Evolutionary conservation across 2,797 vertebrate species (phyloP).

Genomic region (Taenioides sp.): DNA sequence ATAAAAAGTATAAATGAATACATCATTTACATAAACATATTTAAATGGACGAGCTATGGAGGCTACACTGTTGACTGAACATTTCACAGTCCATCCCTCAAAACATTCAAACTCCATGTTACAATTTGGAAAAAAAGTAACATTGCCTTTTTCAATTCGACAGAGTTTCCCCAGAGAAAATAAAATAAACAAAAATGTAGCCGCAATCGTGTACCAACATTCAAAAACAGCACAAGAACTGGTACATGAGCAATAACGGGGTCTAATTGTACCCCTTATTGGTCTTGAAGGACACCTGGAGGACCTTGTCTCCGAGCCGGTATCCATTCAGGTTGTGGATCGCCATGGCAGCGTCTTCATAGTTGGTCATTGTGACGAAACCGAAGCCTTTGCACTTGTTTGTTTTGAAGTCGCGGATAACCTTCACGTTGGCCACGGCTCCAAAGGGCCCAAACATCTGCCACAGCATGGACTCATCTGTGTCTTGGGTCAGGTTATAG

Average conservation of each 20-base stretch:
- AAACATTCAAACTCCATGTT: neutral
- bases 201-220: constrained; percentile 4
- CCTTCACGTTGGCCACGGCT: constrained; percentile 95
- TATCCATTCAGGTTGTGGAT: constrained; percentile 97
- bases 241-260: neutral
- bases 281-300: constrained; percentile 99
- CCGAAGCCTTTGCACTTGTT: constrained; percentile 99
- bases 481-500: constrained; percentile 96
- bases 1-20: neutral
- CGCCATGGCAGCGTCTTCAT: constrained; percentile 98
- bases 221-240: constrained; percentile 7
- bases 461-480: constrained; percentile 96
- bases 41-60: neutral
- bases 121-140: constrained; percentile 13
- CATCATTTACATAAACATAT: constrained; percentile 8
- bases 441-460: constrained; percentile 99
- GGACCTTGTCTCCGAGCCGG: constrained; percentile 95
- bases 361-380: constrained; percentile 99
- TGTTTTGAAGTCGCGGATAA: constrained; percentile 98
- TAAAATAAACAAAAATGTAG: constrained; percentile 13
- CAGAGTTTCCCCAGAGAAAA: constrained; percentile 38
- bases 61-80: neutral
- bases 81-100: neutral
- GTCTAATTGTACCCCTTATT: constrained; percentile 95
- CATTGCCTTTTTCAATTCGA: constrained; percentile 10